Conservation (phyloP, 2,797 vertebrate genomes). For the Gymnopithys bicolor region DNA sequence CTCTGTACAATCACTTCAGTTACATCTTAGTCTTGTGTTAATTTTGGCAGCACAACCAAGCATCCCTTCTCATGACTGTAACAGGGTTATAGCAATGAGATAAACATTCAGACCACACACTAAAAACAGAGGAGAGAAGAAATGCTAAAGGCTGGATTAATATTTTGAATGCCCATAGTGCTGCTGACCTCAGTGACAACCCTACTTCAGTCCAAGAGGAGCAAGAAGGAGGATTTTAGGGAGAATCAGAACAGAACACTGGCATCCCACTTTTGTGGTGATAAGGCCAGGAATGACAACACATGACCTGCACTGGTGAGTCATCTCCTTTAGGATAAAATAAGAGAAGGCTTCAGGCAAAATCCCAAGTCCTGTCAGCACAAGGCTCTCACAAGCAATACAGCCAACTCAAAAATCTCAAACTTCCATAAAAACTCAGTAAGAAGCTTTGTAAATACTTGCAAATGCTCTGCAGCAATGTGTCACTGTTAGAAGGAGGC, state of each 20-base stretch:
- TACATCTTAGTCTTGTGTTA: slow-evolving; percentile 28
- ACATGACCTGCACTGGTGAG: background rate
- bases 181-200: background rate
- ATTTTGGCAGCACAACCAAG: background rate
- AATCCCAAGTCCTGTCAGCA: background rate
- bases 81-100: background rate
- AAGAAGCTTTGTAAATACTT: background rate
- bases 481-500: background rate
- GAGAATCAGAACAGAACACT: background rate
- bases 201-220: background rate
- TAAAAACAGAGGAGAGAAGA: background rate
- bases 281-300: background rate
- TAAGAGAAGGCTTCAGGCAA: background rate
- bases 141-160: background rate
- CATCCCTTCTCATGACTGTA: background rate
- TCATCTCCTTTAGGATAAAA: background rate
- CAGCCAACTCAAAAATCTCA: background rate
- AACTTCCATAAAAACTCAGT: background rate
- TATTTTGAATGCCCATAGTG: background rate
- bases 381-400: background rate
- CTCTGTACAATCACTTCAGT: slow-evolving; percentile 51
- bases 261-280: background rate
- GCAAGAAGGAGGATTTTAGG: background rate
- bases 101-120: background rate
- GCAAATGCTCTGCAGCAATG: background rate